Conservation (phyloP, 2,113 vertebrate genomes). For the Antechinus flavipes region DNA sequence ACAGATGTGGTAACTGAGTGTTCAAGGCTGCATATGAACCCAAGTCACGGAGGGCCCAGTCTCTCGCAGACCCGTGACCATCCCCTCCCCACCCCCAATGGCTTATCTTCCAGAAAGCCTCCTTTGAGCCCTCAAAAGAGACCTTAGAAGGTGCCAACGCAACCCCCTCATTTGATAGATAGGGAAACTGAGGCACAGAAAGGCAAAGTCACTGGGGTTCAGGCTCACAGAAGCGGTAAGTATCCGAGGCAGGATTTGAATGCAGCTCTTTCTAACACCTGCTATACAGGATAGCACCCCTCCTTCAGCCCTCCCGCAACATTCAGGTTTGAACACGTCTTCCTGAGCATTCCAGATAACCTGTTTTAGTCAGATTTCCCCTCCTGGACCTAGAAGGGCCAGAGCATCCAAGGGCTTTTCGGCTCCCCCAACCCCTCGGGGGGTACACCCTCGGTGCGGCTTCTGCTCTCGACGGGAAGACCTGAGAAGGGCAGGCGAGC, state of each 20-base stretch:
- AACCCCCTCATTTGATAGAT: too few relatives aligned
- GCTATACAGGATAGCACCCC: neutral
- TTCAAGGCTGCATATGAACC: too few relatives aligned
- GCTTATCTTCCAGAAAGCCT: too few relatives aligned
- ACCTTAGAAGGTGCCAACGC: too few relatives aligned
- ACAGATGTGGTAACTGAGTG: too few relatives aligned
- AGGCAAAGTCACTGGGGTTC: neutral
- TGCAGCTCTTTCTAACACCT: neutral
- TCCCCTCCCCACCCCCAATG: too few relatives aligned
- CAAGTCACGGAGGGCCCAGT: too few relatives aligned
- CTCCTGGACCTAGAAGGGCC: neutral
- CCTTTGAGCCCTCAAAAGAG: neutral
- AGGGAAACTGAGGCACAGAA: neutral
- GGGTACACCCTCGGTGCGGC: neutral
- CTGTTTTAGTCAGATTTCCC: neutral
- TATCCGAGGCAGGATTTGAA: neutral
- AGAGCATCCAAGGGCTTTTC: neutral
- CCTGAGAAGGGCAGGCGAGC: neutral
- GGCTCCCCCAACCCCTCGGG: neutral
- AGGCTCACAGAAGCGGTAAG: neutral
- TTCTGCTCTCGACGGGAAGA: neutral
- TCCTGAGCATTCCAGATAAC: neutral
- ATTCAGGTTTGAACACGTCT: too few relatives aligned
- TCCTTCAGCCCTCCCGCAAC: too few relatives aligned
- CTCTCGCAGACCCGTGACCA: too few relatives aligned